A percentile compares a stretch with the other conserved stretches of the same genome.
These are phyloP conservation scores for Takifugu bimaculatus DNA, from an alignment of 2,113 vertebrate species.

Conservation along the genomic window DNA sequence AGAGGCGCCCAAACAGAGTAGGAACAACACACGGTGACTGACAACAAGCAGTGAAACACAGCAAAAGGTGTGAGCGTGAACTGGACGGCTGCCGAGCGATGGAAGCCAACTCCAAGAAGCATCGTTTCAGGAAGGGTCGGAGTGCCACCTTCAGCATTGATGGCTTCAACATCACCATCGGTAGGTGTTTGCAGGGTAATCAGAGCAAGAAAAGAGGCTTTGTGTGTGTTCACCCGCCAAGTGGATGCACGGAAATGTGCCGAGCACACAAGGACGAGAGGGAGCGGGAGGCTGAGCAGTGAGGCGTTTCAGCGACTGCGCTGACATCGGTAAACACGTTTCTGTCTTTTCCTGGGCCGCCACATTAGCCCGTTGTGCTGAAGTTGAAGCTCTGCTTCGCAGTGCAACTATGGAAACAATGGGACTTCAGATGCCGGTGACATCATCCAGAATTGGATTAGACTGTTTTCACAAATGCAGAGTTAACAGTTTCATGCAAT, in stretches of 20 bases:
- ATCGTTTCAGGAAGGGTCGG: constrained; percentile 90
- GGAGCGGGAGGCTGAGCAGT: constrained; percentile 19
- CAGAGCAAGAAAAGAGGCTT: constrained; percentile 17
- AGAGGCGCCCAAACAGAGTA: constrained; percentile 29
- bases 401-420: constrained; percentile 60
- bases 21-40: constrained; percentile 34
- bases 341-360: constrained; percentile 34
- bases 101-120: constrained; percentile 85
- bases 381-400: constrained; percentile 50
- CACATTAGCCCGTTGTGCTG: constrained; percentile 40
- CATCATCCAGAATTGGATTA: constrained; percentile 51
- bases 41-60: constrained; percentile 21
- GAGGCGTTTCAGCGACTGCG: constrained; percentile 10
- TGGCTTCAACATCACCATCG: constrained; percentile 95
- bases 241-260: constrained; percentile 9
- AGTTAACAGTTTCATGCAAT: constrained; percentile 54
- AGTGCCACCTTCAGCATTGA: constrained; percentile 96
- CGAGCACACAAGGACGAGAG: constrained; percentile 14
- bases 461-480: constrained; percentile 66
- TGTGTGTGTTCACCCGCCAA: constrained; percentile 26
- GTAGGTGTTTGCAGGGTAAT: constrained; percentile 70
- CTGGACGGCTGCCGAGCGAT: constrained; percentile 64
- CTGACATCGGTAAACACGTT: constrained; percentile 28
- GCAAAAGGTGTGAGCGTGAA: constrained; percentile 20
- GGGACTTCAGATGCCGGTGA: constrained; percentile 43